Evolutionary conservation across 2,113 vertebrate species (phyloP), one percentile per base, ranked within the genome.

Genomic region (Dermatemys mawii): DNA sequence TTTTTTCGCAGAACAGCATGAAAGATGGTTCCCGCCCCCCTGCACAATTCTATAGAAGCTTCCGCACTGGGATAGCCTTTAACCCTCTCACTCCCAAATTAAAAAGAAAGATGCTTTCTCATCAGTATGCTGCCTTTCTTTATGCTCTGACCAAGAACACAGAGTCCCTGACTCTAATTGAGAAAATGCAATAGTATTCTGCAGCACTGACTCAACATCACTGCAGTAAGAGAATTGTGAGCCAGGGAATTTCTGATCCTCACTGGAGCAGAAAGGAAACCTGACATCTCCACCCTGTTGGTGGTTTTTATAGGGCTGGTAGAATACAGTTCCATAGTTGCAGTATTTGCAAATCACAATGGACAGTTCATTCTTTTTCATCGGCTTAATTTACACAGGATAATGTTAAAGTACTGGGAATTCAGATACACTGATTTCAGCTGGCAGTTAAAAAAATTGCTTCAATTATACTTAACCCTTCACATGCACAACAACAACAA

Each of bases 401-500:
- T 94, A 89, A 63, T 82, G 90, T 93, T 86, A 93, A 82, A 86
- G 63, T 55, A 86, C 83, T 93, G 94, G 51, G 78, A 93, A 95
- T 95, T 96, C 92, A 92, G 81, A 93, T 89, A 93, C 89, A 94
- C 22, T 79, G 92, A 92, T 94, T 95, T n/a, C 84, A 95, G 86
- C 79, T 88, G 88, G 96, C 82, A 95, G 85, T 86, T 94, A 93
- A 22, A n/a, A 95, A 95, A 19, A 90, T 79, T 78, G 27, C 87
- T 81, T 96, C 19, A 1, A 89, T 75, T 93, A 89, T 81, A 88
- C 26, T 94, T 97, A 97, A 97, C 96, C 53, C 96, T 95, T 94
- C 92, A 95, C 96, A 97, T 97, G 96, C 97, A 97, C 80, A 91
- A 93, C 8, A 92, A 93, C 8, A 90, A 94, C 95, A 90, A 95